Percentiles rank a stretch among this genome's conserved stretches.
Conservation (phyloP, 2,888 invertebrate species). For the Acleris laterana region DNA sequence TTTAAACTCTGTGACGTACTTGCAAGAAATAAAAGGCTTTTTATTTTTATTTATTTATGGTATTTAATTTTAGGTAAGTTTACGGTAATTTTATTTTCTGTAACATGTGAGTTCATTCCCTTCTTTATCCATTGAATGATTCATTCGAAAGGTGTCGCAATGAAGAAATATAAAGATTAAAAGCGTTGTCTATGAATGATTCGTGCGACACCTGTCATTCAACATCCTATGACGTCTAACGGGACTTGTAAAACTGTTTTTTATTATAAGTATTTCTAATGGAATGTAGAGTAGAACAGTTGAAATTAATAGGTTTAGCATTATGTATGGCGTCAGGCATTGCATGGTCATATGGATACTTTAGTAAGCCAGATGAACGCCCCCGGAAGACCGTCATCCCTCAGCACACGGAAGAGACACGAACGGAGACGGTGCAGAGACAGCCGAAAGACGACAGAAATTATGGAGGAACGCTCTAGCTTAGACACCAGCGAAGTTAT, state of each 20-base stretch:
- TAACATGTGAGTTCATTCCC: too few relatives aligned
- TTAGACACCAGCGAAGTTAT: slow-evolving; percentile 3
- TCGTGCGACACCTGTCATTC: slow-evolving; percentile 54
- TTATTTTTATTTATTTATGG: too few relatives aligned
- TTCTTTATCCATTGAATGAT: too few relatives aligned
- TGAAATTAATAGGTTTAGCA: slow-evolving; percentile 61
- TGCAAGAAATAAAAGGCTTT: too few relatives aligned
- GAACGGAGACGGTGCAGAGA: too few relatives aligned
- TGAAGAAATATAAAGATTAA: slow-evolving; percentile 1
- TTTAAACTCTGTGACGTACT: too few relatives aligned
- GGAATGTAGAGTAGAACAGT: slow-evolving; percentile 56
- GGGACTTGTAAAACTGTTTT: slow-evolving; percentile 23
- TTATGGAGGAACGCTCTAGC: slow-evolving; percentile 45
- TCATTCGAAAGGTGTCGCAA: neutral
- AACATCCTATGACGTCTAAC: slow-evolving; percentile 34
- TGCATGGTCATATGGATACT: slow-evolving; percentile 64
- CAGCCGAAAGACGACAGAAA: slow-evolving; percentile 49
- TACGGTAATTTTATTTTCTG: too few relatives aligned
- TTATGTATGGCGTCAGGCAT: slow-evolving; percentile 63
- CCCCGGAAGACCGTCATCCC: slow-evolving; percentile 17
- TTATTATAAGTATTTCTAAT: slow-evolving; percentile 40
- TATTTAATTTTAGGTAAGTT: too few relatives aligned
- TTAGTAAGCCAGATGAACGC: slow-evolving; percentile 45
- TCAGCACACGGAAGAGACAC: neutral
- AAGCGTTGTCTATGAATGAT: slow-evolving; percentile 47